phyloP scores from a whole-genome alignment of 2,888 invertebrate genomes.

The Phania funesta region DNA sequence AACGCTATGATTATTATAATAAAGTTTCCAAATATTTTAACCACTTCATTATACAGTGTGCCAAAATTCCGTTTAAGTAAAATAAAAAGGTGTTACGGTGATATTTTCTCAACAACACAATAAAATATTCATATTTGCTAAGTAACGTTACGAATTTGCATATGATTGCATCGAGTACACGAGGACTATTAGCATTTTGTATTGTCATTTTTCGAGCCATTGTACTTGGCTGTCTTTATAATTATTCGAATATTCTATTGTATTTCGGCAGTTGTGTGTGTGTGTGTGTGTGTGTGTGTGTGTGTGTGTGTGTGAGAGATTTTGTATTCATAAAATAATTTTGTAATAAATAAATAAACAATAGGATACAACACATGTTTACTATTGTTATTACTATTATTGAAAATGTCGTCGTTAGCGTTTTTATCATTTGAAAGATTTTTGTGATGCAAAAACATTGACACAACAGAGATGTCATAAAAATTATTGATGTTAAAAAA shows the following conservation, averaged over 20 bases:
- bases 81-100: too few relatives aligned
- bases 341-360: background rate
- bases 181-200: background rate
- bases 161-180: background rate
- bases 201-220: constrained; percentile 16
- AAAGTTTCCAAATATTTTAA: too few relatives aligned
- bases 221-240: background rate
- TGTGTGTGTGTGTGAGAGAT: too few relatives aligned
- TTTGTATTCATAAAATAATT: too few relatives aligned
- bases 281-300: too few relatives aligned
- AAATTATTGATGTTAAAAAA: background rate
- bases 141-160: background rate
- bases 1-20: too few relatives aligned
- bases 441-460: constrained; percentile 15
- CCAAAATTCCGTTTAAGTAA: too few relatives aligned
- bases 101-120: too few relatives aligned
- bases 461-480: too few relatives aligned
- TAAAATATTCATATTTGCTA: too few relatives aligned
- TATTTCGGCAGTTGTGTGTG: constrained; percentile 26
- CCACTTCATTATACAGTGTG: too few relatives aligned
- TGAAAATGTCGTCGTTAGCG: background rate
- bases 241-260: constrained; percentile 23
- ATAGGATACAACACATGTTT: background rate
- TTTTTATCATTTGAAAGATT: constrained; percentile 1
- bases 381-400: background rate